Evolutionary conservation across 1,140 invertebrate species (phyloP).

Genomic region (Thaumatotibia leucotreta): DNA sequence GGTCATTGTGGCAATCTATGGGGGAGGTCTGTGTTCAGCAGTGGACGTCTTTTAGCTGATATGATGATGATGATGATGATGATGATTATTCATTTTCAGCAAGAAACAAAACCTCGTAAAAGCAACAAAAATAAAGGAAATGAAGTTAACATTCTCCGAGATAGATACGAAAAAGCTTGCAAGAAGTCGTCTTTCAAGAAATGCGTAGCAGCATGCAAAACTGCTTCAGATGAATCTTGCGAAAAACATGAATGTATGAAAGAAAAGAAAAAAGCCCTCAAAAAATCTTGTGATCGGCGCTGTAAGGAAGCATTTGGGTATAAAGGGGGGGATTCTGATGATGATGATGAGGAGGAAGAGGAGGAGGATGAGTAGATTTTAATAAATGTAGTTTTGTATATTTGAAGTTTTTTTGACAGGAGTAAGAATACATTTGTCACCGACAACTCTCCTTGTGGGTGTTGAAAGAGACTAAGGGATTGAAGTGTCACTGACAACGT

Average conservation of each 20-base stretch:
- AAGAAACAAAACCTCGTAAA: neutral
- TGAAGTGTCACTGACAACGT: no score
- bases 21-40: no score
- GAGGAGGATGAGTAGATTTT: neutral
- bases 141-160: neutral
- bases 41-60: no score
- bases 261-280: neutral
- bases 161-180: neutral
- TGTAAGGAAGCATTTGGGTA: neutral
- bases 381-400: no score
- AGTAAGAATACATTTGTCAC: no score
- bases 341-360: neutral
- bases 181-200: neutral
- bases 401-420: no score
- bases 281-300: neutral
- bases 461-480: no score
- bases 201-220: neutral
- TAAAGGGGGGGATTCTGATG: neutral
- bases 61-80: no score
- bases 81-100: no score
- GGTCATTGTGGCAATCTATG: no score
- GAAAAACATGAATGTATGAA: neutral
- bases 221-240: neutral
- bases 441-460: no score
- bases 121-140: neutral